Evolutionary conservation across 2,888 invertebrate species (phyloP).

Genomic region (Drosophila birchii): DNA sequence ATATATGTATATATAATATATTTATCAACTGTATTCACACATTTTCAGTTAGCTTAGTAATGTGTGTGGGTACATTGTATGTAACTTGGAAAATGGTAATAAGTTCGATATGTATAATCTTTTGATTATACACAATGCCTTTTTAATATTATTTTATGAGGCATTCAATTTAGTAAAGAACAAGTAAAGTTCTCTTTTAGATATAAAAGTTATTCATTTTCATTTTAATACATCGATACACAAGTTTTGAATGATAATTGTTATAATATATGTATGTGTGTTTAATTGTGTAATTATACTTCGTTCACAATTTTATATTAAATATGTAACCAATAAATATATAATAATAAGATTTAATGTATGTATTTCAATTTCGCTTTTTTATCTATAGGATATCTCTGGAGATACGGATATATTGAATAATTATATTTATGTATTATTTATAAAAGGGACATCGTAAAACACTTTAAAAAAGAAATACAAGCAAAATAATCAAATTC

Average conservation of each 20-base stretch:
- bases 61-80: background rate
- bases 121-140: slow-evolving; percentile 2
- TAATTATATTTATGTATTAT: background rate
- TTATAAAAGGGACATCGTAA: background rate
- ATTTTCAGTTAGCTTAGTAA: slow-evolving; percentile 4
- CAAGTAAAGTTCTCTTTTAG: background rate
- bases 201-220: slow-evolving; percentile 5
- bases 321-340: background rate
- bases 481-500: slow-evolving; percentile 16
- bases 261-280: background rate
- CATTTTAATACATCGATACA: slow-evolving; percentile 4
- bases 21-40: slow-evolving; percentile 1
- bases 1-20: background rate
- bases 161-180: background rate
- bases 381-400: slow-evolving; percentile 1
- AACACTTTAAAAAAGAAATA: background rate
- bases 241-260: background rate
- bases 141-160: background rate
- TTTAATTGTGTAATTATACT: background rate
- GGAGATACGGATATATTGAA: background rate
- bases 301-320: background rate
- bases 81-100: slow-evolving; percentile 1
- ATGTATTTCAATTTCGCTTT: background rate
- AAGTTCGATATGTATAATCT: slow-evolving; percentile 2
- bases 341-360: background rate